A percentile compares a stretch with the other conserved stretches of the same genome.
These are phyloP conservation scores for Microcebus tavaratra DNA, from an alignment of 2,113 vertebrate genomes.

Conservation along the genomic window DNA sequence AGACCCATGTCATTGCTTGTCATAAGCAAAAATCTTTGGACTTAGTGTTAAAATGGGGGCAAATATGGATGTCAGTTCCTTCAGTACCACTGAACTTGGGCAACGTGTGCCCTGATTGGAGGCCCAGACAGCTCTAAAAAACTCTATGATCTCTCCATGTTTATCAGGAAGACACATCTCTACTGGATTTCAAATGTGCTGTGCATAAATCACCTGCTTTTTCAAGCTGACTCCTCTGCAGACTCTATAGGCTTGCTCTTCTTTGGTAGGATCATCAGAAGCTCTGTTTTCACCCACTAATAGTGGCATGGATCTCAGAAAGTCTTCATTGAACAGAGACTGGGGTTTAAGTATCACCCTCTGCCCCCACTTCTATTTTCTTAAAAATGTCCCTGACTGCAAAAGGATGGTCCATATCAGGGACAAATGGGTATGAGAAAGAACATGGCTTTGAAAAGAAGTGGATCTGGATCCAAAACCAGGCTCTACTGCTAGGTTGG, in stretches of 20 bases:
- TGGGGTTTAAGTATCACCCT: not conserved
- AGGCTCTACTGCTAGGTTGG: not conserved
- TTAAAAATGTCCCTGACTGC: not conserved
- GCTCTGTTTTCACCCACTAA: not conserved
- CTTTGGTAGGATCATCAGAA: not conserved
- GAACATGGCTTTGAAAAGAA: not conserved
- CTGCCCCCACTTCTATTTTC: not conserved
- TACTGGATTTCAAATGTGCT: not conserved
- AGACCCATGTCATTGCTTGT: not conserved
- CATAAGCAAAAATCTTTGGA: not conserved
- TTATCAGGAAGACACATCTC: rapidly evolving
- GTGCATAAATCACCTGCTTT: not conserved
- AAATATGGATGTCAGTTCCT: not conserved
- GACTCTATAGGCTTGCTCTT: not conserved
- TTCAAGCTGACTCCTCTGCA: not conserved
- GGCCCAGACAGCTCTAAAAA: not conserved
- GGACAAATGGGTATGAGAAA: not conserved
- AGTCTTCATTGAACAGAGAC: not conserved
- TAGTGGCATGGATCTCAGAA: not conserved
- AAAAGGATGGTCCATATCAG: not conserved
- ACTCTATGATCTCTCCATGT: not conserved
- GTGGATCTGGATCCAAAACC: not conserved
- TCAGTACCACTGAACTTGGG: not conserved
- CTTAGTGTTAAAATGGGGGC: not conserved
- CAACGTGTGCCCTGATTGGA: rapidly evolving